Percentiles rank a stretch among this genome's conserved stretches.
phyloP scores from a whole-genome alignment of 2,888 invertebrate species.

The Silvanus unidentatus region DNA sequence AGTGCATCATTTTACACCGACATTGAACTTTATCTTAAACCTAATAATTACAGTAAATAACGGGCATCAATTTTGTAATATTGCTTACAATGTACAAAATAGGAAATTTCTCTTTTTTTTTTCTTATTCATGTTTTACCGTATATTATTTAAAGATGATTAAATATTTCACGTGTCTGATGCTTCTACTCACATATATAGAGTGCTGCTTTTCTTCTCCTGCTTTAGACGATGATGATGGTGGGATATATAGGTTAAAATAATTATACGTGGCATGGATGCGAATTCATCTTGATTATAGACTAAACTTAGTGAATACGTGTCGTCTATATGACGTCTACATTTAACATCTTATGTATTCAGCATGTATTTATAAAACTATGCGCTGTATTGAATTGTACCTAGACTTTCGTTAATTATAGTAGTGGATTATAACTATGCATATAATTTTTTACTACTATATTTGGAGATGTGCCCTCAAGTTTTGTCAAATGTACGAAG shows the following conservation, averaged over 20 bases:
- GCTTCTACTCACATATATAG: conserved; percentile 2
- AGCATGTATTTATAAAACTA: too few species aligned
- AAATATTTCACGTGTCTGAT: conserved; percentile 5
- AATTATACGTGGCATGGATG: conserved; percentile 13
- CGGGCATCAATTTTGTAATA: conserved; percentile 10
- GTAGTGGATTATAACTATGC: too few species aligned
- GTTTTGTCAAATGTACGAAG: too few species aligned
- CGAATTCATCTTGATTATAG: conserved; percentile 3
- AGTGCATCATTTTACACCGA: not conserved
- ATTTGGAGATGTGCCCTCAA: too few species aligned
- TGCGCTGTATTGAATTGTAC: too few species aligned
- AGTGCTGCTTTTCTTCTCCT: conserved; percentile 1
- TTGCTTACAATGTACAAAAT: conserved; percentile 5
- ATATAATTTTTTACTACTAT: too few species aligned
- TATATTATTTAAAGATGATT: conserved; percentile 1
- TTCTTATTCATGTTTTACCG: not conserved
- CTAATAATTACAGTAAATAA: conserved; percentile 2
- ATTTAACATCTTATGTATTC: too few species aligned
- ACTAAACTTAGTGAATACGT: not conserved
- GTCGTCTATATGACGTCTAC: too few species aligned
- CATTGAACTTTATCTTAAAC: conserved; percentile 1
- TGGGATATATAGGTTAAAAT: conserved; percentile 14
- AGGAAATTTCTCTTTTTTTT: conserved; percentile 13
- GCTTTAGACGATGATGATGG: too few species aligned
- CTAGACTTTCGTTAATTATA: too few species aligned